Conservation (phyloP, 2,113 vertebrate genomes). For the Fregetta grallaria region DNA sequence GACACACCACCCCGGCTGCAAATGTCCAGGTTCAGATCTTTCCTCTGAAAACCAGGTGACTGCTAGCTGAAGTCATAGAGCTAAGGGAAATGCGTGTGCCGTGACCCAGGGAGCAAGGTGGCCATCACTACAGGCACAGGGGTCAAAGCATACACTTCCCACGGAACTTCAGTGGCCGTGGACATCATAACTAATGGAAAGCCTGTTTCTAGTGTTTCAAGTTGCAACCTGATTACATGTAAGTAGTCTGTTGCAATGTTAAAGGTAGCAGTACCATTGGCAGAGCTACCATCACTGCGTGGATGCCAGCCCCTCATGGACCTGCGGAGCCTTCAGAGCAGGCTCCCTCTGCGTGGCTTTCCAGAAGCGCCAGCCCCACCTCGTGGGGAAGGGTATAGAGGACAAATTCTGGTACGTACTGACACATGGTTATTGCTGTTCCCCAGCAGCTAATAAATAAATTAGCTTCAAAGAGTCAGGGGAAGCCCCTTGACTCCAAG, state of each 20-base stretch:
- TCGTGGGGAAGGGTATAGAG: accelerated
- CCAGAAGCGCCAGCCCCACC: neutral
- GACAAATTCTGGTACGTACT: neutral
- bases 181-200: neutral
- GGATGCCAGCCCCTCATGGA: neutral
- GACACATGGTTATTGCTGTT: neutral
- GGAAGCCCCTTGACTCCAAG: neutral
- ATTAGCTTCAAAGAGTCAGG: neutral
- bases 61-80: neutral
- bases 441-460: neutral
- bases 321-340: neutral
- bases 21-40: no score
- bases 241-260: neutral
- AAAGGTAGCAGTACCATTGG: neutral
- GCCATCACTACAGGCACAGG: accelerated
- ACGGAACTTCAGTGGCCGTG: neutral
- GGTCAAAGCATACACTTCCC: neutral
- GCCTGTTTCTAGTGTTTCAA: neutral
- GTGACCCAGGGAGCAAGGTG: neutral
- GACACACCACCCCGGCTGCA: neutral
- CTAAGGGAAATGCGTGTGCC: neutral
- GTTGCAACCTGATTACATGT: neutral
- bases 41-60: neutral
- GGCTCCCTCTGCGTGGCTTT: neutral
- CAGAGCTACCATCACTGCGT: accelerated